phyloP scores from a whole-genome alignment of 2,888 invertebrate species.

The Synergus gifuensis region DNA sequence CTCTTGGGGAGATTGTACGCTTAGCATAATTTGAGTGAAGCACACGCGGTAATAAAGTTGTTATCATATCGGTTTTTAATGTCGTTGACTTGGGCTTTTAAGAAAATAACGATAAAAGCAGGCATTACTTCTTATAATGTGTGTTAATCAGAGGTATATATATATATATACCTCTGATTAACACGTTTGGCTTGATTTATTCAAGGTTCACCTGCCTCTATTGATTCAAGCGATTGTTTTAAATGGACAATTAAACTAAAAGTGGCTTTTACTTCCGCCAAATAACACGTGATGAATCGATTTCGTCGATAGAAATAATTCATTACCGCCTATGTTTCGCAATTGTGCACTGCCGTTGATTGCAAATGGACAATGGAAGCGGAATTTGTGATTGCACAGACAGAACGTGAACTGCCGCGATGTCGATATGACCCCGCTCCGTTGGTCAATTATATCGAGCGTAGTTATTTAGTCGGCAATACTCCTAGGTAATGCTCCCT shows the following conservation, averaged over 20 bases:
- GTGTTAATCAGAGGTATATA: too few relatives aligned
- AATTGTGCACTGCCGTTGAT: conserved; percentile 32
- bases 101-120: neutral
- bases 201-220: neutral
- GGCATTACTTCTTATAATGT: neutral
- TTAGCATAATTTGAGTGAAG: neutral
- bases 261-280: conserved; percentile 6
- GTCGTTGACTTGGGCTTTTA: neutral
- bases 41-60: neutral
- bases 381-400: conserved; percentile 40
- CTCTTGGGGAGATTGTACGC: neutral
- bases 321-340: conserved; percentile 23
- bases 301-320: conserved; percentile 23
- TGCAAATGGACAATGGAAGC: conserved; percentile 37
- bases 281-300: conserved; percentile 12
- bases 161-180: neutral
- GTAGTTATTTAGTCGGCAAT: conserved; percentile 5
- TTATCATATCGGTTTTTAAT: neutral
- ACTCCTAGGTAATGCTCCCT: neutral
- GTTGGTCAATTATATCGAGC: conserved; percentile 37
- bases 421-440: conserved; percentile 3
- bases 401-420: conserved; percentile 13
- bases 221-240: neutral
- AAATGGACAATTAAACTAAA: conserved; percentile 6
- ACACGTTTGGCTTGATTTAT: neutral